Evolutionary conservation across 2,797 vertebrate genomes (phyloP).

Genomic region (Gallinago stenura): DNA sequence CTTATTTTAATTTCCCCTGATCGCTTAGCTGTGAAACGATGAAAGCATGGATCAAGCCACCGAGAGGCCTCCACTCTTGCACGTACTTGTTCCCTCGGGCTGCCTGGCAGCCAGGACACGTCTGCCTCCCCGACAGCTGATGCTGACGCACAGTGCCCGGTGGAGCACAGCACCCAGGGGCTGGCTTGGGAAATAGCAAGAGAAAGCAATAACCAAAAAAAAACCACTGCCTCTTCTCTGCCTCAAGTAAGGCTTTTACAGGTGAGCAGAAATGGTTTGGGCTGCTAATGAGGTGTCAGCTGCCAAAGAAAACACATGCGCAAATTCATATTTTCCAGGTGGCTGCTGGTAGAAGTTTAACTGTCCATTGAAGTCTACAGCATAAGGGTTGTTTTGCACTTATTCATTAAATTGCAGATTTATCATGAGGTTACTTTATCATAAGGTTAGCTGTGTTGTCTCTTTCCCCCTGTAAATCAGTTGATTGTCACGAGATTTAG

Average conservation of each 20-base stretch:
- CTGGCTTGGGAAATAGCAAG: not conserved
- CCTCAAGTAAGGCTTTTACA: slow-evolving; percentile 69
- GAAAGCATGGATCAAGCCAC: not conserved
- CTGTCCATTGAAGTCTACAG: not conserved
- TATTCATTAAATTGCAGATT: not conserved
- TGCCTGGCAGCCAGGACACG: not conserved
- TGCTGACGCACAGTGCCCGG: not conserved
- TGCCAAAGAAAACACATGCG: slow-evolving; percentile 42
- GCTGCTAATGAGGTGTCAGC: slow-evolving; percentile 6
- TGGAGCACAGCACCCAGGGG: not conserved
- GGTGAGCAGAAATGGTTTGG: slow-evolving; percentile 58
- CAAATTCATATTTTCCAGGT: slow-evolving; percentile 55
- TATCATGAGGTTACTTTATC: not conserved
- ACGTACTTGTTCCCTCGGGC: not conserved
- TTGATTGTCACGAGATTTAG: slow-evolving; percentile 19
- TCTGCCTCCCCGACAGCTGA: not conserved
- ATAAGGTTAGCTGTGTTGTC: not conserved
- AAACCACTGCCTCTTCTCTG: slow-evolving; percentile 42
- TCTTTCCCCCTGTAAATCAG: not conserved
- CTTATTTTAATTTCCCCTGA: not conserved
- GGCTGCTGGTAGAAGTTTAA: slow-evolving; percentile 10
- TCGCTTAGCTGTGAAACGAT: not conserved
- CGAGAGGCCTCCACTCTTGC: not conserved
- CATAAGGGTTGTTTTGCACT: not conserved
- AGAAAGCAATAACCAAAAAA: slow-evolving; percentile 43